phyloP scores from a whole-genome alignment of 2,797 vertebrate species.

The Enteromius mattozi region DNA sequence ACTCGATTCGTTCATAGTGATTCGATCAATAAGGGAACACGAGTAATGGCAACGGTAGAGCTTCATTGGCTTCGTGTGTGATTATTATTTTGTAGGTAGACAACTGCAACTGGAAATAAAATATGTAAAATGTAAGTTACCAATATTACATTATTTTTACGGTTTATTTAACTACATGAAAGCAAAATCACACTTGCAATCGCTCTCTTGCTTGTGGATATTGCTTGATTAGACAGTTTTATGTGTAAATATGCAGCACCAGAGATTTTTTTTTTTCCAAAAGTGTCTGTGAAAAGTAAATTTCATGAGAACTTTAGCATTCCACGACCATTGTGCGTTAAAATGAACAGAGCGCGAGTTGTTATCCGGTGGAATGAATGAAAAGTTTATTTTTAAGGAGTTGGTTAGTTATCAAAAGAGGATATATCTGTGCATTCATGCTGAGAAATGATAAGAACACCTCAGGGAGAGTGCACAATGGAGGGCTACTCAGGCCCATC shows the following conservation, averaged over 20 bases:
- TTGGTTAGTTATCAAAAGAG: slow-evolving; percentile 64
- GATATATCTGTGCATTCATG: slow-evolving; percentile 43
- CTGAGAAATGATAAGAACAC: slow-evolving; percentile 48
- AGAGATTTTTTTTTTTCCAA: background rate
- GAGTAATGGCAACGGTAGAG: background rate
- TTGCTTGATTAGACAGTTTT: background rate
- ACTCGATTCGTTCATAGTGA: background rate
- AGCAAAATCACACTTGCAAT: background rate
- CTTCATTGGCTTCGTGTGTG: background rate
- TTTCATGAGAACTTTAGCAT: background rate
- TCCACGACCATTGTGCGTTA: slow-evolving; percentile 25
- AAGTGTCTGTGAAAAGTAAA: background rate
- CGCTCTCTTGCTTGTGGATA: background rate
- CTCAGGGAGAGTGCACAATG: slow-evolving; percentile 36
- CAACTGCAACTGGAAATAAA: background rate
- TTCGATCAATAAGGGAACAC: background rate
- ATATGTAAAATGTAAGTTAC: background rate
- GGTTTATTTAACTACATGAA: background rate
- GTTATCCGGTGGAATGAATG: slow-evolving; percentile 70
- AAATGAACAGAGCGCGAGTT: slow-evolving; percentile 37
- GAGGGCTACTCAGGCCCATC: slow-evolving; percentile 35
- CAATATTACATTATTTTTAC: background rate
- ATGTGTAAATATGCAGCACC: background rate
- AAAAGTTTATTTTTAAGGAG: slow-evolving; percentile 68
- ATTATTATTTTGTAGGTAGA: background rate